Base-by-base conservation (phyloP, 2,888 invertebrate species). In the Allygus modestus region DNA sequence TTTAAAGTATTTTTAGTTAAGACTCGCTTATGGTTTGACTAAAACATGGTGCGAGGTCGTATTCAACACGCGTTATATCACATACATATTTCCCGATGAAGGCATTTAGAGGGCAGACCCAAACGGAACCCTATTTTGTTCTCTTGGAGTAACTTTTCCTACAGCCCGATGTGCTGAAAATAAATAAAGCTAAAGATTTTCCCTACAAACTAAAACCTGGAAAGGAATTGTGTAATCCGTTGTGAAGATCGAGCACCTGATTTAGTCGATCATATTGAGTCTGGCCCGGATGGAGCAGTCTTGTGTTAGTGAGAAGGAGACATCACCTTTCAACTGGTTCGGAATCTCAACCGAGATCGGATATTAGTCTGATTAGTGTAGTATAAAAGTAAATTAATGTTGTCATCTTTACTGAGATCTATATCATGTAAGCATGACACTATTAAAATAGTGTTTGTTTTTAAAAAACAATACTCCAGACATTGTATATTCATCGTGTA, bases 311-410 rank as follows among this genome's bases (percentile, higher is more conserved):
- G 1, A 5, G 20, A 41, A 71, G 20, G 15, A 71, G 71, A 71
- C 71, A 71, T 71, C 71, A 71, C 71, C 37, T 41, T 41, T 71
- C 11, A 37, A 71, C 20, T 71, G 71, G 37, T 31, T 69, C 23
- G 0, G 71, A 71, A 71, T 71, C 71, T 71, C 71, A 41, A 69
- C 69, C 23, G 23, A 71, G 9, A 41, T 41, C 41, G 71, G 41
- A n/a, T 23, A 37, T 33, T 71, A 71, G 31, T 65, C 28, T 65
- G 41, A 71, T 41, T 71, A 71, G 71, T 41, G 37, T 71, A 41
- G 71, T 71, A 41, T 69, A 71, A 37, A 69, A 71, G 9, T 71
- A 37, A 69, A 71, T 71, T 71, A 71, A 71, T 71, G 71, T 71
- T 41, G 71, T 71, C 71, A 41, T 20, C 33, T 69, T 69, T 71